Evolutionary conservation across 2,888 invertebrate species (phyloP).

Genomic region (Drosophila neutralis): DNA sequence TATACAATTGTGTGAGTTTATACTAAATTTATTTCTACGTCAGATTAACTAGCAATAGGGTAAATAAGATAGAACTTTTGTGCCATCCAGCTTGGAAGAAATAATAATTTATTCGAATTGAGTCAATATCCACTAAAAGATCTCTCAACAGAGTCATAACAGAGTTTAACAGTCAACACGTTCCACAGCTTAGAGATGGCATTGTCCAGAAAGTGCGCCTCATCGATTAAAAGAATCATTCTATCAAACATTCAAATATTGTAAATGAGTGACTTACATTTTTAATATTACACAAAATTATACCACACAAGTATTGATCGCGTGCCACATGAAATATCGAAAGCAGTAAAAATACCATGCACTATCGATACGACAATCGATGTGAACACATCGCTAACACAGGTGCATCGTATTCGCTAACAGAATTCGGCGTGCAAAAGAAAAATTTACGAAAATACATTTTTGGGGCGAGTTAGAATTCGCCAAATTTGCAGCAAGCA

Average conservation of each 20-base stretch:
- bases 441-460: slow-evolving; percentile 28
- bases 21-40: not conserved
- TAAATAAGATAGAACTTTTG: not conserved
- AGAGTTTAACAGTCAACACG: not conserved
- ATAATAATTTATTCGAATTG: not conserved
- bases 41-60: not conserved
- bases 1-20: not conserved
- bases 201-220: not conserved
- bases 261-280: not conserved
- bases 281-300: not conserved
- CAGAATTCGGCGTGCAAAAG: slow-evolving; percentile 55
- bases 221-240: not conserved
- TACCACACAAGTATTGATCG: not conserved
- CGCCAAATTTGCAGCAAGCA: slow-evolving; percentile 18
- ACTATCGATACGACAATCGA: slow-evolving; percentile 17
- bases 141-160: not conserved
- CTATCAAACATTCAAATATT: not conserved
- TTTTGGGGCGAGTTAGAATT: slow-evolving; percentile 20
- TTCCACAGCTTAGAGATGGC: not conserved
- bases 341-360: no score
- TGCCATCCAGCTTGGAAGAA: not conserved
- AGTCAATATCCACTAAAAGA: not conserved
- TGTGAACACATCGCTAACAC: slow-evolving; percentile 27
- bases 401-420: slow-evolving; percentile 61
- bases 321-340: not conserved